Conservation (phyloP, 2,797 vertebrate species). For the Yasuhikotakia modesta region DNA sequence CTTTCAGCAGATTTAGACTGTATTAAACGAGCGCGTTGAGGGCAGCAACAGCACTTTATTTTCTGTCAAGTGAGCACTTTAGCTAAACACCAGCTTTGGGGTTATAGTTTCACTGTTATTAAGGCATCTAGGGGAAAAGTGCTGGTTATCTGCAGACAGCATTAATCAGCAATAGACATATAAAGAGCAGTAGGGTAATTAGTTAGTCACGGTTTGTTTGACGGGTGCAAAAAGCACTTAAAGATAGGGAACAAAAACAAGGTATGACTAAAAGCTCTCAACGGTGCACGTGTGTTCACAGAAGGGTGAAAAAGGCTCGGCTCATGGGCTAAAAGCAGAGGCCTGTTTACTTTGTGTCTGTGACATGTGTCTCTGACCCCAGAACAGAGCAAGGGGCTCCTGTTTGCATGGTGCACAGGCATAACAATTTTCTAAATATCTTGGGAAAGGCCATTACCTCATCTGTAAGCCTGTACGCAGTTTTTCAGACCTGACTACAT, state of each 20-base stretch:
- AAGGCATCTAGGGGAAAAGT: constrained; percentile 15
- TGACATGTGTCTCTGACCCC: constrained; percentile 60
- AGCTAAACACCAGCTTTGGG: constrained; percentile 33
- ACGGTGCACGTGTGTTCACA: not conserved
- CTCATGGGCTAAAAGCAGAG: constrained; percentile 43
- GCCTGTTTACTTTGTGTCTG: constrained; percentile 57
- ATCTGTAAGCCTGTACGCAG: constrained; percentile 32
- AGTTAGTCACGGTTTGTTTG: constrained; percentile 14
- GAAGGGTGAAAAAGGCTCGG: not conserved
- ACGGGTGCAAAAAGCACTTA: constrained; percentile 37
- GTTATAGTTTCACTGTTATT: not conserved
- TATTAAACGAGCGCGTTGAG: not conserved
- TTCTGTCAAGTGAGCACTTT: constrained; percentile 11
- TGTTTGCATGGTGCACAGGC: constrained; percentile 52
- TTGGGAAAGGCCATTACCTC: constrained; percentile 59
- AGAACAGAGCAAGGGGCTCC: constrained; percentile 41
- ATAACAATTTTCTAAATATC: constrained; percentile 53
- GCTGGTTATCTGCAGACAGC: constrained; percentile 2
- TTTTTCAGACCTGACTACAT: constrained; percentile 27
- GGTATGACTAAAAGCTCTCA: constrained; percentile 4
- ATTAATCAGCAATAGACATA: constrained; percentile 42
- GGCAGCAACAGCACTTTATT: not conserved
- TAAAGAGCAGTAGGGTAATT: constrained; percentile 25
- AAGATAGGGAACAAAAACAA: constrained; percentile 38
- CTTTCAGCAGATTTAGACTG: not conserved